Conservation (phyloP, 2,113 vertebrate genomes). For the Megaceryle torquata region DNA sequence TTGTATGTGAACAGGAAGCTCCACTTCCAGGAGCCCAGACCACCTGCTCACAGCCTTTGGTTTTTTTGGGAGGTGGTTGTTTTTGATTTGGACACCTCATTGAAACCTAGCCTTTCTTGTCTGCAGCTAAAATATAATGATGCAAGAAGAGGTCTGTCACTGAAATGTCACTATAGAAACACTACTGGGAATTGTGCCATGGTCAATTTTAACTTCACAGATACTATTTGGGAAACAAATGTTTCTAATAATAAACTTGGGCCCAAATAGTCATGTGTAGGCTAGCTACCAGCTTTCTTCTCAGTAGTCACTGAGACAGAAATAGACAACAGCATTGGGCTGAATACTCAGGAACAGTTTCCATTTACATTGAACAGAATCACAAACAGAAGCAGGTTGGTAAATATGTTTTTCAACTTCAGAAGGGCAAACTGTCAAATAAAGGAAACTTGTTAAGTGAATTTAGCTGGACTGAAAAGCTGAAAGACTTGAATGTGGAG, state of each 20-base stretch:
- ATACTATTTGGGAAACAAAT: slow-evolving; percentile 23
- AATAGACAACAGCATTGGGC: background rate
- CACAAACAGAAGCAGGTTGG: background rate
- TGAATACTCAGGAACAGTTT: background rate
- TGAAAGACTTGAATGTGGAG: background rate
- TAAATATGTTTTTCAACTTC: background rate
- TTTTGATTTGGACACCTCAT: background rate
- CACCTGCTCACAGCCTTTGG: slow-evolving; percentile 13
- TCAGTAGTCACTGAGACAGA: background rate
- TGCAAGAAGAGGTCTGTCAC: background rate
- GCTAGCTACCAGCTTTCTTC: background rate
- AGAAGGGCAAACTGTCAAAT: background rate
- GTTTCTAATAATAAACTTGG: slow-evolving; percentile 28
- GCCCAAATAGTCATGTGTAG: background rate
- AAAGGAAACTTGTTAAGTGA: background rate
- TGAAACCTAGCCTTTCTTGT: slow-evolving; percentile 26
- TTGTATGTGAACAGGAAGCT: background rate
- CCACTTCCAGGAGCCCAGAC: background rate
- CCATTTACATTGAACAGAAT: background rate
- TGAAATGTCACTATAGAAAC: slow-evolving; percentile 8
- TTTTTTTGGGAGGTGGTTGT: background rate
- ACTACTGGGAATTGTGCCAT: slow-evolving; percentile 25
- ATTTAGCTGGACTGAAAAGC: background rate
- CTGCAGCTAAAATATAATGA: background rate
- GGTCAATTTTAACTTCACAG: background rate